A percentile compares a stretch with the other conserved stretches of the same genome.
These are phyloP conservation scores for Rhinogobio ventralis DNA, from an alignment of 2,797 vertebrate species.

Conservation along the genomic window DNA sequence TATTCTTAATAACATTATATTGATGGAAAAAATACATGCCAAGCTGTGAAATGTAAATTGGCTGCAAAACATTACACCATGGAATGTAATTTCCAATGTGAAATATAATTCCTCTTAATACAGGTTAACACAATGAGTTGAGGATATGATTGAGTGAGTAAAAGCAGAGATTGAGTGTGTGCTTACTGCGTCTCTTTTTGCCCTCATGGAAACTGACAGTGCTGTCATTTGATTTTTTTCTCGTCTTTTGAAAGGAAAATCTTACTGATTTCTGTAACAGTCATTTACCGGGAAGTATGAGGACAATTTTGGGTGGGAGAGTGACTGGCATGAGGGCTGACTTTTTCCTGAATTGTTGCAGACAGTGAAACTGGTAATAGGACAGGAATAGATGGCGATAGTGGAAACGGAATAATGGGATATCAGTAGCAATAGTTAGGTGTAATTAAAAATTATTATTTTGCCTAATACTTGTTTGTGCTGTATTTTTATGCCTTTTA, in stretches of 20 bases:
- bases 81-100: background rate
- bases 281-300: constrained; percentile 49
- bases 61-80: background rate
- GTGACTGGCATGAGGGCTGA: constrained; percentile 5
- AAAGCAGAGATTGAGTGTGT: constrained; percentile 10
- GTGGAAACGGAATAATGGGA: background rate
- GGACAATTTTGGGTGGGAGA: constrained; percentile 20
- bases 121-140: background rate
- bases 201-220: constrained; percentile 66
- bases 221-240: constrained; percentile 11
- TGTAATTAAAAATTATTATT: background rate
- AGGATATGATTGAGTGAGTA: background rate
- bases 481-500: background rate
- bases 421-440: background rate
- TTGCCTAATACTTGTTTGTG: background rate
- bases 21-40: background rate
- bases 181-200: no score
- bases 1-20: constrained; percentile 13
- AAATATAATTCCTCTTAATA: background rate
- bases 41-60: background rate
- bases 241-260: constrained; percentile 51
- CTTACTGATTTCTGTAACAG: constrained; percentile 56
- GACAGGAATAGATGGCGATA: background rate
- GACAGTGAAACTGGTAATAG: background rate
- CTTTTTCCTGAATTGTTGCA: constrained; percentile 7